Base-by-base conservation (phyloP, 2,888 invertebrate genomes). In the Chironomus tentans region DNA sequence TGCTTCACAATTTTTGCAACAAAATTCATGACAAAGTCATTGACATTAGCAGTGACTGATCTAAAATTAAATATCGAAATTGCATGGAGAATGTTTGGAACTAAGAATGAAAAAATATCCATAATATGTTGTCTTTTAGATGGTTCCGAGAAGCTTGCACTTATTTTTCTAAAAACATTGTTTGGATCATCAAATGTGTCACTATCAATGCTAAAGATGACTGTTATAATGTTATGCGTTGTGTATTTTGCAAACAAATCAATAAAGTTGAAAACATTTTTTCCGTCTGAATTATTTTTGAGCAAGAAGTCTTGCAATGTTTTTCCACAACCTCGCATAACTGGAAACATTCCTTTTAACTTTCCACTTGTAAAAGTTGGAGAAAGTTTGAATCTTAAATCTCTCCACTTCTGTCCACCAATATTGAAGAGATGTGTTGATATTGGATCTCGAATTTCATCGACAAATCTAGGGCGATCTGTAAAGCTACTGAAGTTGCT, bases 401-500 rank as follows among this genome's bases (percentile, higher is more conserved):
- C 84, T 80, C 85, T 88, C 89, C 90, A 90, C 78, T 85, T 84
- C 7, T 86, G 82, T 0, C 88, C 88, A 70, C 85, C 84, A 65
- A 87, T 80, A 77, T 87, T 85, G 79, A 90, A 89, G 4, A 91
- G 81, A 81, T 88, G 88, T 0, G 85, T 87, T 6, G 88, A 87
- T 47, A 90, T 78, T 0, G 87, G 88, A 81, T 90, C 89, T 15
- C 87, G 85, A 15, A 85, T 82, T 76, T 89, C 89, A 76, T 89
- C 88, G 70, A 84, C 85, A 79, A 87, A 87, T 47, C 88, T 84
- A 0, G 90, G 90, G 70, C 90, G 87, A 78, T 91, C 90, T 80
- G 87, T 86, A 78, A 91, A 91, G 81, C 88, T 83, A 12, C 84
- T 84, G 78, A 89, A 91, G 80, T 91, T 90, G 79, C 85, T 87